phyloP scores from a whole-genome alignment of 2,113 vertebrate species.

The Apodemus sylvaticus region DNA sequence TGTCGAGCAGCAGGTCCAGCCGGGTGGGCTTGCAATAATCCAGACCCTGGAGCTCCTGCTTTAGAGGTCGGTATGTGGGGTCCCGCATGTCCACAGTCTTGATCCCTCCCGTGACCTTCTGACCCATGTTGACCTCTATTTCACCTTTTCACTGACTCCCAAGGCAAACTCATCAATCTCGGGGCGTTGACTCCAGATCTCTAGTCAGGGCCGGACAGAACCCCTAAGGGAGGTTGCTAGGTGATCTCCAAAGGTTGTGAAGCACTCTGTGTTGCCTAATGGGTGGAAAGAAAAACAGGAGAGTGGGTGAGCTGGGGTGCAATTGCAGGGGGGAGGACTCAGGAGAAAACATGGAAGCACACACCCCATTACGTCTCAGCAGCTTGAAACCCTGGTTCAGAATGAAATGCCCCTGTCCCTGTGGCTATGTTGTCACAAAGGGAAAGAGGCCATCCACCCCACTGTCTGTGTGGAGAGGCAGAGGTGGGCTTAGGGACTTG shows the following conservation, averaged over 20 bases:
- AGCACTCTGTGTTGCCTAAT: conserved; percentile 80
- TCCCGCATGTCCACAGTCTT: conserved; percentile 99
- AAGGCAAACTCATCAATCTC: conserved; percentile 77
- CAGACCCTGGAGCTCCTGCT: conserved; percentile 94
- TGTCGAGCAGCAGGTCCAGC: conserved; percentile 96
- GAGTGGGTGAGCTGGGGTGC: background rate
- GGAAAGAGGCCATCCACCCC: fast-evolving
- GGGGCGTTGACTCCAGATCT: conserved; percentile 46
- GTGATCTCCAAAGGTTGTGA: conserved; percentile 50
- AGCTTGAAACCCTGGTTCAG: background rate
- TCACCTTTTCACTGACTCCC: conserved; percentile 62
- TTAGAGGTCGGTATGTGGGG: conserved; percentile 93
- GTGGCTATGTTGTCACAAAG: background rate
- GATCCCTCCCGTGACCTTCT: conserved; percentile 98
- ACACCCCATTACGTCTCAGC: fast-evolving
- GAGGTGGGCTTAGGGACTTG: fast-evolving
- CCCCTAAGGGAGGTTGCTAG: conserved; percentile 60
- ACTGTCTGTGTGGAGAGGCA: fast-evolving
- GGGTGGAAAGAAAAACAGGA: conserved; percentile 73
- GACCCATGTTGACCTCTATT: conserved; percentile 89
- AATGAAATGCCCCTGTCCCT: background rate
- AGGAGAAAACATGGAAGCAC: background rate
- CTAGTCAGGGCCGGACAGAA: conserved; percentile 54
- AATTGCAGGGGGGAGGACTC: background rate
- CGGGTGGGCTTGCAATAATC: conserved; percentile 95